Percentiles rank a stretch among this genome's conserved stretches.
Evolutionary conservation across 2,113 vertebrate genomes (phyloP).

Genomic region (Phainopepla nitens): DNA sequence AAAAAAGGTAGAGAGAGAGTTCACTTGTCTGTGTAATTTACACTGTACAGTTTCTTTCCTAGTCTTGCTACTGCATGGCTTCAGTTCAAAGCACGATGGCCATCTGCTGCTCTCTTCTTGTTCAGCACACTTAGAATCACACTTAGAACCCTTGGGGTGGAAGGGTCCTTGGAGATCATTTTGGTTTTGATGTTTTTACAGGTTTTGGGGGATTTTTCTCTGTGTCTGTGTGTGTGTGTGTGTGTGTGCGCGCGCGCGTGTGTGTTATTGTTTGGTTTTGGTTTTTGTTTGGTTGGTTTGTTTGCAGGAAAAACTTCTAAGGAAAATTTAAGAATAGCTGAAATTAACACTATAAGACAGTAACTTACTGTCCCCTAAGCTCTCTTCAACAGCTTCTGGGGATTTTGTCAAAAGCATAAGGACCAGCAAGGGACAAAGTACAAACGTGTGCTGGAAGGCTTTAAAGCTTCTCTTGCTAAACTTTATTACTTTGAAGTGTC

Average conservation of each 20-base stretch:
- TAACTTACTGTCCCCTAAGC: neutral
- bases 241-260: too few relatives aligned
- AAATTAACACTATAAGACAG: neutral
- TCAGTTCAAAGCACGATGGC: neutral
- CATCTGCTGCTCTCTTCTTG: neutral
- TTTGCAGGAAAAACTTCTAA: neutral
- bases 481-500: neutral
- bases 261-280: neutral
- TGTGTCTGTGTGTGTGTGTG: neutral
- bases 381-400: neutral
- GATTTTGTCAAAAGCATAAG: neutral
- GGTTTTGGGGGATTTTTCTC: neutral
- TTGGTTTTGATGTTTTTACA: neutral
- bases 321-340: neutral
- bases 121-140: neutral
- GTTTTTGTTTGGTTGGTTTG: neutral
- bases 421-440: neutral
- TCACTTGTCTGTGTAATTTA: neutral
- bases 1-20: neutral
- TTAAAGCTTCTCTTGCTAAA: neutral
- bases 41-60: neutral
- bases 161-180: neutral
- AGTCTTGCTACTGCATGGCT: neutral
- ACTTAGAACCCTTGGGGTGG: neutral
- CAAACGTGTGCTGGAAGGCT: neutral